phyloP scores from a whole-genome alignment of 2,113 vertebrate species.

The Myanophis thanlyinensis region DNA sequence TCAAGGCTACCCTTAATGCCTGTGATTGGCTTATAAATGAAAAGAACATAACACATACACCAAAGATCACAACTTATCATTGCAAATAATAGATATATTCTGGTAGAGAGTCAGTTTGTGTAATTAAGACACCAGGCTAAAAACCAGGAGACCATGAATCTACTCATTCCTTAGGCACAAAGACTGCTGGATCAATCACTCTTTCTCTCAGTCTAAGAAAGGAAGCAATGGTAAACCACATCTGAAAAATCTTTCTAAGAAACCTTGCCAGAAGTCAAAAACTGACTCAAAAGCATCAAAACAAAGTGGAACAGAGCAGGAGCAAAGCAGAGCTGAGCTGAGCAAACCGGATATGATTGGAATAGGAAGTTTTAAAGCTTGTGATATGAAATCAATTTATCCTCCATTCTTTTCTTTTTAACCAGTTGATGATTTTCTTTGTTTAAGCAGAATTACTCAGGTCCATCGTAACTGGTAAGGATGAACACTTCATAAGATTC shows the following conservation, averaged over 20 bases:
- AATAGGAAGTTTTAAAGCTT: not conserved
- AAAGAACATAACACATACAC: not conserved
- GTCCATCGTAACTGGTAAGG: not conserved
- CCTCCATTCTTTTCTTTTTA: not conserved
- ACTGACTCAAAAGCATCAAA: not conserved
- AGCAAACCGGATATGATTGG: not conserved
- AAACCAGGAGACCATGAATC: not conserved
- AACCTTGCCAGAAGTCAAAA: not conserved
- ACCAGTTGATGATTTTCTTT: not conserved
- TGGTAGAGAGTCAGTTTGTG: not conserved
- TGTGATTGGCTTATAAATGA: not conserved
- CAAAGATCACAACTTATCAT: not conserved
- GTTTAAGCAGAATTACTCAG: not conserved
- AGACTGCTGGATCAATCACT: not conserved
- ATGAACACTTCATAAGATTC: not conserved
- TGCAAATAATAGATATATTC: not conserved
- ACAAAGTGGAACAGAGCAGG: not conserved
- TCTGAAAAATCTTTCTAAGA: not conserved
- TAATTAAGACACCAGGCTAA: not conserved
- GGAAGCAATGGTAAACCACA: not conserved
- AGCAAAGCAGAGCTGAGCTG: not conserved
- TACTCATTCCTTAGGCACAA: not conserved
- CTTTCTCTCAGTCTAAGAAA: not conserved
- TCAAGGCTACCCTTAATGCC: not conserved
- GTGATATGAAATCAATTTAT: not conserved